Conservation (phyloP, 2,113 vertebrate species). For the Peromyscus leucopus region DNA sequence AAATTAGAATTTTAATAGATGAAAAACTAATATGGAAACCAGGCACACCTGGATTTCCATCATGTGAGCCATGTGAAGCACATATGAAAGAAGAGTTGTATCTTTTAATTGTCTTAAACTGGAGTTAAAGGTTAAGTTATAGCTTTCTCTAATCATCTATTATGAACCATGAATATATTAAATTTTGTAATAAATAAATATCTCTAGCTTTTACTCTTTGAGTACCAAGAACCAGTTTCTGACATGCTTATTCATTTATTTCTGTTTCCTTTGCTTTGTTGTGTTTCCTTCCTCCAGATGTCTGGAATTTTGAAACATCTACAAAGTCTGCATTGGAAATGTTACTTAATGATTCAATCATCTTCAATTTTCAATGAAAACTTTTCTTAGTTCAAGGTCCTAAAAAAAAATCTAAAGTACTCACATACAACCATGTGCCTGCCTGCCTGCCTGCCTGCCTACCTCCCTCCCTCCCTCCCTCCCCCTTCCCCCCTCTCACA, state of each 20-base stretch:
- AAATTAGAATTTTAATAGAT: slow-evolving; percentile 73
- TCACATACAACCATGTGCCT: neutral
- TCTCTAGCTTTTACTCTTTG: neutral
- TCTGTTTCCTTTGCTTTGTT: slow-evolving; percentile 15
- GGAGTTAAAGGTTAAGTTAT: neutral
- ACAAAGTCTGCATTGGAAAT: neutral
- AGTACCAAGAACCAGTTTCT: neutral
- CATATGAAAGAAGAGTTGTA: neutral
- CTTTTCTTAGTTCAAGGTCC: neutral
- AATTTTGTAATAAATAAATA: slow-evolving; percentile 10
- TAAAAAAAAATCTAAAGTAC: neutral
- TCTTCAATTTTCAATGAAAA: slow-evolving; percentile 7
- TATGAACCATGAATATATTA: neutral
- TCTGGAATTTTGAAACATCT: slow-evolving; percentile 29
- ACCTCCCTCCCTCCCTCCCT: too few species aligned
- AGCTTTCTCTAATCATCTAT: neutral
- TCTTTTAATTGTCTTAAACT: slow-evolving; percentile 44
- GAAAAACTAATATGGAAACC: slow-evolving; percentile 23
- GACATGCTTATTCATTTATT: neutral
- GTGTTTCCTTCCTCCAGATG: slow-evolving; percentile 31
- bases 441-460: too few species aligned
- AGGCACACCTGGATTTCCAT: slow-evolving; percentile 24
- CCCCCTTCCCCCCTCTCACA: neutral
- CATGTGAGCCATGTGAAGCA: neutral
- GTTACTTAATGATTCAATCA: neutral